Evolutionary conservation across 2,888 invertebrate genomes (phyloP).

Genomic region (Lasioglossum pauxillum): DNA sequence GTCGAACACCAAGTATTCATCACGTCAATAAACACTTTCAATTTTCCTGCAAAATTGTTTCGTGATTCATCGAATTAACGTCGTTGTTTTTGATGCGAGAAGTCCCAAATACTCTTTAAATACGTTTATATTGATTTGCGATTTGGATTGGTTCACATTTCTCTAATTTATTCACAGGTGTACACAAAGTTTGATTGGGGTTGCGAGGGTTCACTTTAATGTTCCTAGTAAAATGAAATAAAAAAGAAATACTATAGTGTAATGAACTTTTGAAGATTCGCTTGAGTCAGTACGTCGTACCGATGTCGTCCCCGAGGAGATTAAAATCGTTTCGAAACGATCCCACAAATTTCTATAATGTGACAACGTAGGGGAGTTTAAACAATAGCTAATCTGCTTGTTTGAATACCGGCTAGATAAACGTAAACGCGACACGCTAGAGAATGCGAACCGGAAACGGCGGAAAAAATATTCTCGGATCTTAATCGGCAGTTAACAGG

Average conservation of each 20-base stretch:
- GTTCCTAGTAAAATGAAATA: background rate
- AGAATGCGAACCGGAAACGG: background rate
- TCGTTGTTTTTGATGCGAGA: background rate
- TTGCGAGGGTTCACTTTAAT: too few relatives aligned
- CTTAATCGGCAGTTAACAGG: constrained; percentile 53
- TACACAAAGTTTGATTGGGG: background rate
- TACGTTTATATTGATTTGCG: background rate
- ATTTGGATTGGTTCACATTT: background rate
- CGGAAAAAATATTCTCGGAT: constrained; percentile 13
- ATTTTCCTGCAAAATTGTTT: background rate
- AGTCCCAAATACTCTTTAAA: background rate
- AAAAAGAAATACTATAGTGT: too few relatives aligned
- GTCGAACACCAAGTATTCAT: background rate
- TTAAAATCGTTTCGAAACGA: background rate
- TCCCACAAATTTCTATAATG: background rate
- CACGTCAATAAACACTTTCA: background rate
- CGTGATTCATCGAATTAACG: background rate
- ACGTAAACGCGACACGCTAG: background rate
- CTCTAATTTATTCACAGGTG: background rate
- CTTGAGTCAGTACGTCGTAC: background rate
- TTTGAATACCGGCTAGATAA: background rate
- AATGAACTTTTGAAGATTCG: background rate
- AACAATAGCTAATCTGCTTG: background rate
- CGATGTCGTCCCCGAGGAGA: background rate
- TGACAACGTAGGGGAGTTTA: background rate